phyloP scores from a whole-genome alignment of 2,888 invertebrate species.

The Odontocolon sp. region DNA sequence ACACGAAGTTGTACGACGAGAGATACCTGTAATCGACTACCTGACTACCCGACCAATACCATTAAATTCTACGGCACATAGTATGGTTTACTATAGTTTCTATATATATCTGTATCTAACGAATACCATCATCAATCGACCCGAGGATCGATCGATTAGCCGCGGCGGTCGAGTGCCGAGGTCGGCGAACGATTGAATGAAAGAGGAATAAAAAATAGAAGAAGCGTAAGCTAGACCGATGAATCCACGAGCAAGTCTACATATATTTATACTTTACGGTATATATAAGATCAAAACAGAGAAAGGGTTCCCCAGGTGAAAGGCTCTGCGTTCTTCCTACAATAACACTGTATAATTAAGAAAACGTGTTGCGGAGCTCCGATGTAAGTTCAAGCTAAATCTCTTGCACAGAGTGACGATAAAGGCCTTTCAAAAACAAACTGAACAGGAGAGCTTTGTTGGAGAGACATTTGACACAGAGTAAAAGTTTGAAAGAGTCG shows the following conservation, averaged over 20 bases:
- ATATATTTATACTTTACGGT: no score
- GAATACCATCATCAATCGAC: no score
- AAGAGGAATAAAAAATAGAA: neutral
- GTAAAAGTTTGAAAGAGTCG: no score
- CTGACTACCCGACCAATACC: no score
- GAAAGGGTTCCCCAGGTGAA: neutral
- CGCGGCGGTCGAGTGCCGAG: conserved; percentile 28
- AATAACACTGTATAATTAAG: neutral
- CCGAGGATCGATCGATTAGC: conserved; percentile 38
- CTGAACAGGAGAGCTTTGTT: no score
- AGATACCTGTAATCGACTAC: conserved; percentile 9
- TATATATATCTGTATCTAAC: no score
- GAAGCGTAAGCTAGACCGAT: conserved; percentile 36
- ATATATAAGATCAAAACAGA: neutral
- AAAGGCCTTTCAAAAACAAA: no score
- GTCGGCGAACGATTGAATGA: conserved; percentile 31
- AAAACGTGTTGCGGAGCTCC: neutral
- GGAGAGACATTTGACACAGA: no score
- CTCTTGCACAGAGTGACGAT: neutral
- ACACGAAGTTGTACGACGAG: neutral
- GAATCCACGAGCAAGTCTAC: no score
- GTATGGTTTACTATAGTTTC: neutral
- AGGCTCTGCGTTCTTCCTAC: neutral
- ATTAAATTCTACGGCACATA: neutral
- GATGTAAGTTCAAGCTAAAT: neutral